These are phyloP conservation scores for Lycopodina hypogea DNA, from an alignment of 37 sponge, comb jelly and placozoan species.

Conservation along the genomic window DNA sequence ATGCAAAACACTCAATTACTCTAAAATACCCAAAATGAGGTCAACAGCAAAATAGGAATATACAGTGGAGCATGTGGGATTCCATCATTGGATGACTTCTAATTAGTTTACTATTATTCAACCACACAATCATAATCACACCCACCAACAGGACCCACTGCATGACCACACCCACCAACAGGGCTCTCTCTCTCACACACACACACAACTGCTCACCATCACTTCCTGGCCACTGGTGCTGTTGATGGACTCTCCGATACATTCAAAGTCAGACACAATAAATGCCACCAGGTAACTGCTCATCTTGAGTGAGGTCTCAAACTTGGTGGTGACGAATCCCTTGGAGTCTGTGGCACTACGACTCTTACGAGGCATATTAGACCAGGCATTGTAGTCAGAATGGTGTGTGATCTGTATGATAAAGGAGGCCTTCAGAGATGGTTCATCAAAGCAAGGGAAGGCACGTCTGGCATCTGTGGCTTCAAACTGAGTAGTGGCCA, in stretches of 20 bases:
- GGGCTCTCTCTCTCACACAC: neutral
- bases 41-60: too few species aligned
- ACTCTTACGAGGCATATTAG: constrained; percentile 76
- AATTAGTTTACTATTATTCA: too few species aligned
- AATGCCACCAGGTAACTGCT: constrained; percentile 98
- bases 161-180: too few species aligned
- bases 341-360: neutral
- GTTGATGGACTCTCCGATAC: constrained; percentile 12
- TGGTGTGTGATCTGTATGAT: constrained; percentile 68
- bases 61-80: too few species aligned
- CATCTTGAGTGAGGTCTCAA: constrained; percentile 79
- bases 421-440: constrained; percentile 89
- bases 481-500: constrained; percentile 96
- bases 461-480: constrained; percentile 92
- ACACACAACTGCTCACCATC: neutral
- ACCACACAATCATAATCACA: too few species aligned
- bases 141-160: neutral
- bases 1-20: too few species aligned
- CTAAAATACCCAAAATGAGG: too few species aligned
- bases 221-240: constrained; percentile 2
- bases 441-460: constrained; percentile 99
- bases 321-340: constrained; percentile 43
- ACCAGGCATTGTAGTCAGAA: constrained; percentile 37
- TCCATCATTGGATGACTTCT: too few species aligned
- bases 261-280: constrained; percentile 83